These are phyloP conservation scores for Rhombomys opimus DNA, from an alignment of 2,113 vertebrate genomes.

Conservation along the genomic window DNA sequence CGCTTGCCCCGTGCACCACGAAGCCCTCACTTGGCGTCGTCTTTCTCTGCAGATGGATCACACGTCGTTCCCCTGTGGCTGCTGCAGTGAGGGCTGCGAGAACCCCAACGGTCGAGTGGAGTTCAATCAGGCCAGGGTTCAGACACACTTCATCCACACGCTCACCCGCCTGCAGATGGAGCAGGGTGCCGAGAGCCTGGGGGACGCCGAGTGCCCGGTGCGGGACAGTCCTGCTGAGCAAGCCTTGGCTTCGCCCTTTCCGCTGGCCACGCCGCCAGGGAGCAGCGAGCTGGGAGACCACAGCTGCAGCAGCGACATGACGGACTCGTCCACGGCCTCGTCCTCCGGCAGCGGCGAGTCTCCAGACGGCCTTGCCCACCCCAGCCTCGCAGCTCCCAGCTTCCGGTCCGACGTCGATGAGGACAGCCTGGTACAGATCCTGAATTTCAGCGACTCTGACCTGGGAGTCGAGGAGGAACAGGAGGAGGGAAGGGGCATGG, in stretches of 20 bases:
- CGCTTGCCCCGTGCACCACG: fast-evolving
- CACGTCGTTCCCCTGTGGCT: slow-evolving; percentile 96
- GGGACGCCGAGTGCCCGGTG: slow-evolving; percentile 52
- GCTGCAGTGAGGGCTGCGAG: slow-evolving; percentile 95
- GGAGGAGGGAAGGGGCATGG: slow-evolving; percentile 78
- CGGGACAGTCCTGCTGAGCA: slow-evolving; percentile 44
- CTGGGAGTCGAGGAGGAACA: slow-evolving; percentile 84
- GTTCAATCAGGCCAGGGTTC: slow-evolving; percentile 95
- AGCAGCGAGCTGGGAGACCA: slow-evolving; percentile 88
- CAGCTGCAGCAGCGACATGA: slow-evolving; percentile 97
- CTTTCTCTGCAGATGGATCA: slow-evolving; percentile 93
- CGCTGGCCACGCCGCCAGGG: slow-evolving; percentile 87
- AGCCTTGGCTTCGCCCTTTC: slow-evolving; percentile 83
- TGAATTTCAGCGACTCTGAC: slow-evolving; percentile 93
- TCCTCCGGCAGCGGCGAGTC: slow-evolving; percentile 86
- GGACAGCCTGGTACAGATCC: slow-evolving; percentile 91
- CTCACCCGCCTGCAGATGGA: slow-evolving; percentile 97
- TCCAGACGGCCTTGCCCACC: slow-evolving; percentile 79
- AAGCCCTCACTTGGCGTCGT: not conserved
- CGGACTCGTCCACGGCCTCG: slow-evolving; percentile 88
- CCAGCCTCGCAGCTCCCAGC: slow-evolving; percentile 80
- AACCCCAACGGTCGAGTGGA: slow-evolving; percentile 95
- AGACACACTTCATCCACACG: slow-evolving; percentile 97
- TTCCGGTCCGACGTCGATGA: slow-evolving; percentile 89
- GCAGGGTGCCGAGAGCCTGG: slow-evolving; percentile 81